A percentile compares a stretch with the other conserved stretches of the same genome.
phyloP scores from a whole-genome alignment of 2,888 invertebrate species.

The Xanthia icteritia region DNA sequence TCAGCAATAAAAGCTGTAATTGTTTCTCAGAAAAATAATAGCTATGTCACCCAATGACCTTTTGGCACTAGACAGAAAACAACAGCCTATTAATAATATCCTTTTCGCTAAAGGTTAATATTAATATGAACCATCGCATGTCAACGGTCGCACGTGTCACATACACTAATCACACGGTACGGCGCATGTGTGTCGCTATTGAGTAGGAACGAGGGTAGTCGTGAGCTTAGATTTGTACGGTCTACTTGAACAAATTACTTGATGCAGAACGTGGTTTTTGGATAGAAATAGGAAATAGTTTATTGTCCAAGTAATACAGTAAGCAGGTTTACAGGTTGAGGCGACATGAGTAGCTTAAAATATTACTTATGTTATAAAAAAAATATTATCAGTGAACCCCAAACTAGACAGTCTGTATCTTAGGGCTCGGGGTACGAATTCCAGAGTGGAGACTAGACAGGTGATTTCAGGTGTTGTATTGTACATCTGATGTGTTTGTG shows the following conservation, averaged over 20 bases:
- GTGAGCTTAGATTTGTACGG: conserved; percentile 62
- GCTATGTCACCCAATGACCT: neutral
- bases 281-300: neutral
- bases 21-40: neutral
- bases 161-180: conserved; percentile 54
- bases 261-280: conserved; percentile 22
- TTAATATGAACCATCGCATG: conserved; percentile 48
- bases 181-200: conserved; percentile 50
- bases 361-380: too few relatives aligned
- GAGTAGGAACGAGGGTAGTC: conserved; percentile 49
- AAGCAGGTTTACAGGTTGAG: too few relatives aligned
- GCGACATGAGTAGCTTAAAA: too few relatives aligned
- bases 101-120: conserved; percentile 34
- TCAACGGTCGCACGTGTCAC: conserved; percentile 55
- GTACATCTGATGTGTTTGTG: too few relatives aligned
- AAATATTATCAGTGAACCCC: too few relatives aligned
- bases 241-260: conserved; percentile 55
- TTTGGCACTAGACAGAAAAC: conserved; percentile 6
- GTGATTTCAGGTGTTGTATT: too few relatives aligned
- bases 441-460: too few relatives aligned
- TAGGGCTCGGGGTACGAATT: too few relatives aligned
- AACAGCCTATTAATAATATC: conserved; percentile 18
- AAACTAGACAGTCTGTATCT: too few relatives aligned
- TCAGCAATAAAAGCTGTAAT: neutral
- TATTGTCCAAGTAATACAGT: too few relatives aligned